Evolutionary conservation across 2,888 invertebrate genomes (phyloP).

Genomic region (Mythimna pallens): DNA sequence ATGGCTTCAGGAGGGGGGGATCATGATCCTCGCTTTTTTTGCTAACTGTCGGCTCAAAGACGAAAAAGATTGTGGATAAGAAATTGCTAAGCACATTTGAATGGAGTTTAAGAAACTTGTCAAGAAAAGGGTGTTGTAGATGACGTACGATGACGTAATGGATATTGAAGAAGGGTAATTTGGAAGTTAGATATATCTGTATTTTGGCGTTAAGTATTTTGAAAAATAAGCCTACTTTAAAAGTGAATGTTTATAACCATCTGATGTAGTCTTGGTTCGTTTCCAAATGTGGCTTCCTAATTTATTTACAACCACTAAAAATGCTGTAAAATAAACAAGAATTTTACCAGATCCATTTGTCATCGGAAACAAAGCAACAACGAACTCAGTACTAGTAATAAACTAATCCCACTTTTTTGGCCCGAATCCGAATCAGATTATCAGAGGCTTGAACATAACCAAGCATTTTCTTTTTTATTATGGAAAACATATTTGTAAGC

Average conservation of each 20-base stretch:
- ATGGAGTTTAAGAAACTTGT: slow-evolving; percentile 47
- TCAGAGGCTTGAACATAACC: not conserved
- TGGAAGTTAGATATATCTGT: slow-evolving; percentile 13
- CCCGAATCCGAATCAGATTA: slow-evolving; percentile 11
- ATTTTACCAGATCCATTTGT: slow-evolving; percentile 3
- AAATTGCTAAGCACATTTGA: slow-evolving; percentile 53
- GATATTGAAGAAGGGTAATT: slow-evolving; percentile 36
- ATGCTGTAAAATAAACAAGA: slow-evolving; percentile 12
- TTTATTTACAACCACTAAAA: slow-evolving; percentile 23
- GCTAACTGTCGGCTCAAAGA: slow-evolving; percentile 51
- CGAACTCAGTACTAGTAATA: not conserved
- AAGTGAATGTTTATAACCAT: not conserved
- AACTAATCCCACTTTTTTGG: slow-evolving; percentile 6
- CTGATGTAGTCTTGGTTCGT: slow-evolving; percentile 21
- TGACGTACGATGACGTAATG: slow-evolving; percentile 20
- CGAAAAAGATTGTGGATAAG: slow-evolving; percentile 55
- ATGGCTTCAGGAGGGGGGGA: slow-evolving; percentile 60
- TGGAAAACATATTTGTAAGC: slow-evolving; percentile 11
- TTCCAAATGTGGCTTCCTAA: slow-evolving; percentile 13
- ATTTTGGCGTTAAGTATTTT: slow-evolving; percentile 8
- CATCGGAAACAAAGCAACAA: slow-evolving; percentile 4
- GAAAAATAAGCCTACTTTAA: not conserved
- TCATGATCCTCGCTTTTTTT: slow-evolving; percentile 62
- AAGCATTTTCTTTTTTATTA: slow-evolving; percentile 12
- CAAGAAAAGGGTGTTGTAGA: slow-evolving; percentile 43